These are phyloP conservation scores for Sterrhoptilus dennistouni DNA, from an alignment of 2,113 vertebrate species.

Conservation along the genomic window DNA sequence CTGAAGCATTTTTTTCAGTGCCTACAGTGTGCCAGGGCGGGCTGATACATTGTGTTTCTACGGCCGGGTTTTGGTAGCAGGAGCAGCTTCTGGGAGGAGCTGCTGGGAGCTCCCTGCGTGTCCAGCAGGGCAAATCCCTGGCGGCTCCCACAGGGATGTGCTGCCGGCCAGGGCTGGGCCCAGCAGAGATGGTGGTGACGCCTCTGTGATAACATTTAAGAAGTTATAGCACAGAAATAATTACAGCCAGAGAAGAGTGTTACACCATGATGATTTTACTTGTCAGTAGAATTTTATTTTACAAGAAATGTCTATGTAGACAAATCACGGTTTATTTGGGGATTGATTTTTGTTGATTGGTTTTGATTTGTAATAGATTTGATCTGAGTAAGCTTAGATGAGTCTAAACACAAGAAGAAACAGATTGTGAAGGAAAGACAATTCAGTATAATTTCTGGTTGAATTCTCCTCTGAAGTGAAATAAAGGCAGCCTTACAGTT, in stretches of 20 bases:
- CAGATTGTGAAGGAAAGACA: background rate
- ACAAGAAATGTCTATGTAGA: background rate
- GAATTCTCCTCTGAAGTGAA: background rate
- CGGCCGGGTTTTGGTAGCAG: background rate
- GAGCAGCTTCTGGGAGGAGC: background rate
- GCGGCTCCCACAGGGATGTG: background rate
- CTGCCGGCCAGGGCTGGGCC: background rate
- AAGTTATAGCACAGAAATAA: background rate
- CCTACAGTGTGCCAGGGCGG: background rate
- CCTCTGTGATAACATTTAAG: background rate
- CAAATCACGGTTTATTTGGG: background rate
- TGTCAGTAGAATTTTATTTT: background rate
- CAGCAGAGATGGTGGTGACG: rapidly evolving
- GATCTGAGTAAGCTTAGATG: background rate
- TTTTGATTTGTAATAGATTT: background rate
- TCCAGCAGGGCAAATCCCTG: background rate
- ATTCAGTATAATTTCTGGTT: background rate
- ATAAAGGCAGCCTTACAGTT: background rate
- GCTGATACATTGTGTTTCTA: background rate
- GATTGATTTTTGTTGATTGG: background rate
- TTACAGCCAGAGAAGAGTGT: background rate
- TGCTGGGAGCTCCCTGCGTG: background rate
- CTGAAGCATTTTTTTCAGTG: background rate
- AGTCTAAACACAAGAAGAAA: background rate
- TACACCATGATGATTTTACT: background rate